phyloP scores from a whole-genome alignment of 2,113 vertebrate species.

The Hemichromis elongatus region DNA sequence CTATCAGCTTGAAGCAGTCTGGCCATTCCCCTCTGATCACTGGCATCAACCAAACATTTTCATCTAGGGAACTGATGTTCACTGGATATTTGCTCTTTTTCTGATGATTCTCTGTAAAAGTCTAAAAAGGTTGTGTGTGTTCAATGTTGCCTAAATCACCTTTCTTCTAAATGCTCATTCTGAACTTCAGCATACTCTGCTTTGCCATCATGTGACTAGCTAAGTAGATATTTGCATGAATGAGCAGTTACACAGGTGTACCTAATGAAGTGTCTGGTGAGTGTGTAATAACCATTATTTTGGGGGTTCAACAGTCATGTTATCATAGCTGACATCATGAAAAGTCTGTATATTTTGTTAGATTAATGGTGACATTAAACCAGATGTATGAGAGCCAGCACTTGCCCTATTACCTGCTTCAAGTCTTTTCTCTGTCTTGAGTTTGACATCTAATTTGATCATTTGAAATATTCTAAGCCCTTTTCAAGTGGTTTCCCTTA shows the following conservation, averaged over 20 bases:
- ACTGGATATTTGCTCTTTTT: background rate
- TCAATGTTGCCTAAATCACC: background rate
- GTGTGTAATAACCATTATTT: background rate
- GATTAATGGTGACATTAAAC: conserved; percentile 22
- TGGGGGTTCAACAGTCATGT: background rate
- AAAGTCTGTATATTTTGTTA: conserved; percentile 41
- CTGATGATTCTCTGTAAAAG: background rate
- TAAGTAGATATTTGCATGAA: background rate
- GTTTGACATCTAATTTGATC: conserved; percentile 10
- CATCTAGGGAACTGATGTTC: background rate
- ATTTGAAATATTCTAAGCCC: background rate
- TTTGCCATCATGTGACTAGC: background rate
- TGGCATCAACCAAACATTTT: background rate
- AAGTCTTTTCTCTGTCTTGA: conserved; percentile 22
- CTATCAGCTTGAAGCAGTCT: background rate
- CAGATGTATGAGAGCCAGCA: conserved; percentile 36
- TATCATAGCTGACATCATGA: conserved; percentile 28
- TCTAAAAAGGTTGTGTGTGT: background rate
- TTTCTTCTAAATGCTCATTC: background rate
- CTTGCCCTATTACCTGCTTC: conserved; percentile 26
- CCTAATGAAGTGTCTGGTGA: background rate
- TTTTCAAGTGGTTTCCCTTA: background rate
- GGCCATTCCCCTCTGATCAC: background rate
- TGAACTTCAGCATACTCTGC: background rate
- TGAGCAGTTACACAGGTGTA: background rate